A percentile compares a stretch with the other conserved stretches of the same genome.
These are phyloP conservation scores for Argynnis bischoffii DNA, from an alignment of 2,888 invertebrate genomes.

Conservation along the genomic window DNA sequence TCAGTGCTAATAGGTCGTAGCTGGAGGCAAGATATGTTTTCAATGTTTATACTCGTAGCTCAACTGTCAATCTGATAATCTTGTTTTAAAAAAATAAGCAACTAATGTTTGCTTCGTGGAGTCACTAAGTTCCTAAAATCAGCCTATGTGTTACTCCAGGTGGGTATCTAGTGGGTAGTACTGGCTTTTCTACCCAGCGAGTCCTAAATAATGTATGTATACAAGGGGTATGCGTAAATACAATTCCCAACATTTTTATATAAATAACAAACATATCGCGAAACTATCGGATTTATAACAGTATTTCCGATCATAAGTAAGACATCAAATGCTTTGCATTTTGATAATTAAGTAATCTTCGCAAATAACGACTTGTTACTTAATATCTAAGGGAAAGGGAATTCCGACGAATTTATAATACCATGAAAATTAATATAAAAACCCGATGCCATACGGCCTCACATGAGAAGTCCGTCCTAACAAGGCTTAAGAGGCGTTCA, in stretches of 20 bases:
- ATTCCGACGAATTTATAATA: slow-evolving; percentile 16
- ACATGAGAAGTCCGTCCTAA: slow-evolving; percentile 39
- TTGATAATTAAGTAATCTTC: no score
- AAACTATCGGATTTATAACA: no score
- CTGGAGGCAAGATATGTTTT: slow-evolving; percentile 16
- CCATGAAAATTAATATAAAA: slow-evolving; percentile 38
- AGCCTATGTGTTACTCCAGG: no score
- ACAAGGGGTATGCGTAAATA: no score
- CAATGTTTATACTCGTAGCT: slow-evolving; percentile 24
- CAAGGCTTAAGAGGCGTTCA: slow-evolving; percentile 55
- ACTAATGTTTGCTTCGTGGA: no score
- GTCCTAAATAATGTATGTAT: no score
- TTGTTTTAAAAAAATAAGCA: not conserved
- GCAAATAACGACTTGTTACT: not conserved
- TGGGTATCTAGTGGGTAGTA: no score
- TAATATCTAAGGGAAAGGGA: not conserved
- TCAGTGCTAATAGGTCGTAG: slow-evolving; percentile 54
- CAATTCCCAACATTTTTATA: no score
- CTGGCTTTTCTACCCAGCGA: no score
- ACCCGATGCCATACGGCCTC: slow-evolving; percentile 38
- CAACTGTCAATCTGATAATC: slow-evolving; percentile 20
- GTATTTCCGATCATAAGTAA: no score
- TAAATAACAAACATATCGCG: not conserved
- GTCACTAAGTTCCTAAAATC: no score
- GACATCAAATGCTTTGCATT: no score